A percentile compares a stretch with the other conserved stretches of the same genome.
Evolutionary conservation across 1,140 invertebrate species (phyloP).

Genomic region (Tetraneura akinire): DNA sequence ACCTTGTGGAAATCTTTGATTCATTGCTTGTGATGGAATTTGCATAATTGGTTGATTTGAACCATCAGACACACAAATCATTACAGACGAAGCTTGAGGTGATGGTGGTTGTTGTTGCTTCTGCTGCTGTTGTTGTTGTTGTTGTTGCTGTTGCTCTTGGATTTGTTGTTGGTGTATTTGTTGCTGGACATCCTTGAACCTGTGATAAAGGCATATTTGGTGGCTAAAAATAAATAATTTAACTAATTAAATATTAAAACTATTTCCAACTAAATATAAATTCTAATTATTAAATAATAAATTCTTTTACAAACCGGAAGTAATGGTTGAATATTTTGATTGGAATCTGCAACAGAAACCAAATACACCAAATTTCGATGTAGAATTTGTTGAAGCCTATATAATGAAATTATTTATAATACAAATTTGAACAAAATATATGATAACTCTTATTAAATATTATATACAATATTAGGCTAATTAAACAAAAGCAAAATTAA

Average conservation of each 20-base stretch:
- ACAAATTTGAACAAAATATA: no score
- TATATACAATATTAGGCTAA: no score
- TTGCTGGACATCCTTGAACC: conserved; percentile 21
- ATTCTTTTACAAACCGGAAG: conserved; percentile 71
- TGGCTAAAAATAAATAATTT: conserved; percentile 34
- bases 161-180: conserved; percentile 9
- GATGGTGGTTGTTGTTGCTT: conserved; percentile 5
- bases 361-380: conserved; percentile 93
- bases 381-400: conserved; percentile 82
- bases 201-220: conserved; percentile 10
- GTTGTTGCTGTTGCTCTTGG: conserved; percentile 8
- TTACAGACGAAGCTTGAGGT: neutral
- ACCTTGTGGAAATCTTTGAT: conserved; percentile 36
- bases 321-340: conserved; percentile 80
- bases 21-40: conserved; percentile 23
- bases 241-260: neutral
- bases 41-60: conserved; percentile 8
- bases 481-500: no score
- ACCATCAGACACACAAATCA: conserved; percentile 29
- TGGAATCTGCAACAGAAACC: conserved; percentile 88
- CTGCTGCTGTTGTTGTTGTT: conserved; percentile 14
- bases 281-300: neutral
- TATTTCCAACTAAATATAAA: neutral
- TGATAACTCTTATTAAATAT: no score
- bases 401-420: no score